A percentile compares a stretch with the other conserved stretches of the same genome.
Conservation (phyloP, 2,113 vertebrate species). For the Oncorhynchus clarkii region DNA sequence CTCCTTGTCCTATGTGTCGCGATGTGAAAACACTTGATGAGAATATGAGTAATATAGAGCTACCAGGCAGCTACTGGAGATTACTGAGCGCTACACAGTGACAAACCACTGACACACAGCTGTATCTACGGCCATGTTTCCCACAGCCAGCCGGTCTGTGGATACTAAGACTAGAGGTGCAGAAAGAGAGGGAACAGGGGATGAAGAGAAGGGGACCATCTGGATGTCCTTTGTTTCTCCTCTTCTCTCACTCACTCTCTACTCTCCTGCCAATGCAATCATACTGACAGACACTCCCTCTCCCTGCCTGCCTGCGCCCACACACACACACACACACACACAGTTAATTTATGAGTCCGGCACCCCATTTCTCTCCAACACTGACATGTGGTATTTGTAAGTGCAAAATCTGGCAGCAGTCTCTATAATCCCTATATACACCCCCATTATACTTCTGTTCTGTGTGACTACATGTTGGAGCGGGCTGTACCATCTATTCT, state of each 20-base stretch:
- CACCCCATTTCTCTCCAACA: too few species aligned
- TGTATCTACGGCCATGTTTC: neutral
- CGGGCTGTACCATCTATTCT: neutral
- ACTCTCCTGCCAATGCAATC: conserved; percentile 14
- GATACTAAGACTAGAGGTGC: neutral
- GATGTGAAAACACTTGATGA: too few species aligned
- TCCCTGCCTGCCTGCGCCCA: neutral
- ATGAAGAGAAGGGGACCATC: conserved; percentile 30
- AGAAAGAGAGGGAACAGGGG: neutral
- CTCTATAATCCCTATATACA: too few species aligned
- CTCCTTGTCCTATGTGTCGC: too few species aligned
- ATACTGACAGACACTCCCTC: neutral
- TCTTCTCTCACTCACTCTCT: conserved; percentile 5
- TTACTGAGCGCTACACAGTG: too few species aligned
- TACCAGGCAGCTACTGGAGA: neutral
- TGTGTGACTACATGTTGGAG: neutral
- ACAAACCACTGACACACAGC: neutral
- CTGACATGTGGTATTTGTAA: too few species aligned
- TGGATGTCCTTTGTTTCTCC: conserved; percentile 40
- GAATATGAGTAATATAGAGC: too few species aligned
- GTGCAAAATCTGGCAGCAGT: too few species aligned
- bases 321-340: neutral
- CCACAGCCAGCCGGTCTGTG: neutral
- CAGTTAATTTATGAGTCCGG: too few species aligned
- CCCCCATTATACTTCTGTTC: too few species aligned